Conservation (phyloP, 2,888 invertebrate genomes). For the Nipponacmea schrenckii region DNA sequence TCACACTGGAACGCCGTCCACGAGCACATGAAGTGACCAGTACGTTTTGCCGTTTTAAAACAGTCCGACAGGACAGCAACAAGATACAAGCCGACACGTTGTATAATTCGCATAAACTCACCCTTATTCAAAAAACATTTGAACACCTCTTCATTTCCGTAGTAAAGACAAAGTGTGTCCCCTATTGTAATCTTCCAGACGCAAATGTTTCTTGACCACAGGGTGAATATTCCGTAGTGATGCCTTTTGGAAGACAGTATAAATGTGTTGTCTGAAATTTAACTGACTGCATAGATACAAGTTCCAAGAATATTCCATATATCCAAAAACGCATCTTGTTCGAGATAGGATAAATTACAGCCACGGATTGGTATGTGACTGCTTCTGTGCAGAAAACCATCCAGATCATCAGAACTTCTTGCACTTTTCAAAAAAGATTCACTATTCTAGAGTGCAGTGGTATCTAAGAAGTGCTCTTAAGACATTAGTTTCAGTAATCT, state of each 20-base stretch:
- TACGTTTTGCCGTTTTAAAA: not conserved
- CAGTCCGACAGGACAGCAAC: not conserved
- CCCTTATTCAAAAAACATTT: not conserved
- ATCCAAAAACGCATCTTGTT: not conserved
- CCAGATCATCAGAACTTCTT: not conserved
- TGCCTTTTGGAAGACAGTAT: not conserved
- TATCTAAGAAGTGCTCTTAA: too few species aligned
- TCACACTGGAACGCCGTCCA: not conserved
- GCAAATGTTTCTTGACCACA: not conserved
- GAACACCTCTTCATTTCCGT: not conserved
- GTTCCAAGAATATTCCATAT: not conserved
- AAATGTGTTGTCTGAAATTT: not conserved
- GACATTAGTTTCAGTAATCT: too few species aligned
- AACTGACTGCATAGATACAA: not conserved
- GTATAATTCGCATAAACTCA: not conserved
- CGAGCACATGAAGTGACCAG: not conserved
- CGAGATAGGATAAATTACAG: not conserved
- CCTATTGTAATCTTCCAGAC: not conserved
- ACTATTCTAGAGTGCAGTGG: too few species aligned
- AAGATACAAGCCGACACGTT: not conserved
- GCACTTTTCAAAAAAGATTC: not conserved
- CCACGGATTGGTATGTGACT: not conserved
- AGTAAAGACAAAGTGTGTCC: not conserved
- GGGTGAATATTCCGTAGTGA: not conserved
- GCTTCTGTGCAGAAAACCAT: not conserved